Percentiles rank a stretch among this genome's conserved stretches.
Evolutionary conservation across 2,888 invertebrate species (phyloP).

Genomic region (Cylindroiulus punctatus): DNA sequence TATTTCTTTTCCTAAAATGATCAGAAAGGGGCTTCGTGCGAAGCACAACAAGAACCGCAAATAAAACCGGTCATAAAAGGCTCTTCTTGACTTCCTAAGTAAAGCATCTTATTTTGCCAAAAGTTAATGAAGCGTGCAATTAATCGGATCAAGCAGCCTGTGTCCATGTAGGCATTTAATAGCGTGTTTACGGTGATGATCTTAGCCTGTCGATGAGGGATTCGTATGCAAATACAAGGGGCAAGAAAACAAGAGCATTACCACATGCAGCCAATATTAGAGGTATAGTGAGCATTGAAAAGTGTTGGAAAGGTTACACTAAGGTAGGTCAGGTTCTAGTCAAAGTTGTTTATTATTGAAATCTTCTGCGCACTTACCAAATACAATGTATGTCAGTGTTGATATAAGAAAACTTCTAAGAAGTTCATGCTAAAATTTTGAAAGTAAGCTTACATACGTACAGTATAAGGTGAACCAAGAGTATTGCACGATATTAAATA

Average conservation of each 20-base stretch:
- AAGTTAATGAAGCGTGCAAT: conserved; percentile 45
- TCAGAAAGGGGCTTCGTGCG: neutral
- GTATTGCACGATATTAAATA: too few species aligned
- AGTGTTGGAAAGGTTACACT: too few species aligned
- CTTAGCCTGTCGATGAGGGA: conserved; percentile 22
- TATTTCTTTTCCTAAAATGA: neutral
- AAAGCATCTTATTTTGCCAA: conserved; percentile 43
- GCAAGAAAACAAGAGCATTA: neutral
- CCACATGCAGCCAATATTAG: neutral
- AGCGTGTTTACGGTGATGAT: conserved; percentile 43
- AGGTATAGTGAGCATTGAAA: too few species aligned
- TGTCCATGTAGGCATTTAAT: conserved; percentile 40
- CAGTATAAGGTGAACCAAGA: too few species aligned
- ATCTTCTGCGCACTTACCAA: too few species aligned
- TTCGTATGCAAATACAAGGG: conserved; percentile 5
- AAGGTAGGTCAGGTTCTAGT: too few species aligned
- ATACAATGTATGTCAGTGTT: too few species aligned
- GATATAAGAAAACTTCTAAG: too few species aligned
- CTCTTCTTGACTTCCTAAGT: conserved; percentile 28
- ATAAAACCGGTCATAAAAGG: conserved; percentile 37
- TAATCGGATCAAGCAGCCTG: conserved; percentile 42
- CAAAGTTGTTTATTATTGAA: too few species aligned
- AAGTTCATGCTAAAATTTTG: too few species aligned
- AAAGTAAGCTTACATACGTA: too few species aligned
- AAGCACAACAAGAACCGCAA: neutral